These are phyloP conservation scores for Sipha maydis DNA, from an alignment of 2,888 invertebrate species.

Conservation along the genomic window DNA sequence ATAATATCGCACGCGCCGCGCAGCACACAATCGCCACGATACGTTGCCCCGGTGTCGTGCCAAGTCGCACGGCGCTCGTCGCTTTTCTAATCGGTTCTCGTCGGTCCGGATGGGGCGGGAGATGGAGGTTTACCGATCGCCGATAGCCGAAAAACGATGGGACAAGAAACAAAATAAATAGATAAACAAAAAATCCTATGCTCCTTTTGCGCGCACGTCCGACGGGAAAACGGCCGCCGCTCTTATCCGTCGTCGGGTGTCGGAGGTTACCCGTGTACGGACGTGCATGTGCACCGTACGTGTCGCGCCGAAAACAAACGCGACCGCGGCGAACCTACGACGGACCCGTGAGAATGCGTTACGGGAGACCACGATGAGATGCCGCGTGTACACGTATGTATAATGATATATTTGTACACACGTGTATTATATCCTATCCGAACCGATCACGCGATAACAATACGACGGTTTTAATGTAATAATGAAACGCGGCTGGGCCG, in stretches of 20 bases:
- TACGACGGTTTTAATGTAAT: not conserved
- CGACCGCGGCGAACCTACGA: no score
- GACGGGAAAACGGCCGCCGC: not conserved
- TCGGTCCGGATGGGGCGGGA: not conserved
- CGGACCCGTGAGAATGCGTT: not conserved
- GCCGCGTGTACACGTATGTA: no score
- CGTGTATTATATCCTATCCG: not conserved
- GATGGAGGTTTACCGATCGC: not conserved
- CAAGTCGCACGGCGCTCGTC: no score
- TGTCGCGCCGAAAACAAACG: constrained; percentile 40
- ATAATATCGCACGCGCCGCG: not conserved
- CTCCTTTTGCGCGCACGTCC: not conserved
- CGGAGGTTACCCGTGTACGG: not conserved
- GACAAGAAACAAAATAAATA: no score
- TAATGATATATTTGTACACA: no score
- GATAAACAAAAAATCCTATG: not conserved
- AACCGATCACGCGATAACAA: not conserved
- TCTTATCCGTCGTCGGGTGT: not conserved
- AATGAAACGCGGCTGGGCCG: not conserved
- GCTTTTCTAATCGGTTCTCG: not conserved
- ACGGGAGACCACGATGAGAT: no score
- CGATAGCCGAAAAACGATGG: constrained; percentile 34
- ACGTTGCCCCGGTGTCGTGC: no score
- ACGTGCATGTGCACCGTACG: not conserved
- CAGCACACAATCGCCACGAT: no score